A percentile compares a stretch with the other conserved stretches of the same genome.
These are phyloP conservation scores for Melanitta fusca DNA, from an alignment of 2,797 vertebrate species.

Conservation along the genomic window DNA sequence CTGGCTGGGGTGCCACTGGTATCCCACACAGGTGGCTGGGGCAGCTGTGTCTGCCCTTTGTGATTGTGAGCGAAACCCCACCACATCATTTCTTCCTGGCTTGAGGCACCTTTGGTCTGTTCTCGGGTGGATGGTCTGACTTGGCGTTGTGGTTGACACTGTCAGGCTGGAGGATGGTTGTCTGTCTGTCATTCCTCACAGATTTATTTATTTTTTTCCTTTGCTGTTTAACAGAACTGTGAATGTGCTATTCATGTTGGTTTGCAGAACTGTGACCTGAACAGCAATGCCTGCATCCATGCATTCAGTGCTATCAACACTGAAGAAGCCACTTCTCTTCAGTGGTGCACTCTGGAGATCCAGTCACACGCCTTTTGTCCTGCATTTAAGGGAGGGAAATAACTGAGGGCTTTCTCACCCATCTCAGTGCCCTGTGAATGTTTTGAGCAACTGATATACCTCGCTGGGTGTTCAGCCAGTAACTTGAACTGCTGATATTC, in stretches of 20 bases:
- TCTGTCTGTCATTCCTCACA: not conserved
- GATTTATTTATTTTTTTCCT: not conserved
- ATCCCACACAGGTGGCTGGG: not conserved
- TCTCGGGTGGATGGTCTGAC: not conserved
- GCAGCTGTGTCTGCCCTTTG: not conserved
- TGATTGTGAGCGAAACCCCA: not conserved
- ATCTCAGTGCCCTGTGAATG: not conserved
- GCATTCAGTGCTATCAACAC: not conserved
- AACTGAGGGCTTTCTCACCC: not conserved
- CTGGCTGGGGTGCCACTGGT: not conserved
- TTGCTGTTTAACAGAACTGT: not conserved
- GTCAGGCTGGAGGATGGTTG: not conserved
- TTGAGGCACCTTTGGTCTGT: not conserved
- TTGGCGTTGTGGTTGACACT: not conserved
- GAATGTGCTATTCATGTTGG: not conserved
- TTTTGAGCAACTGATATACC: constrained; percentile 41
- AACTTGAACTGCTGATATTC: constrained; percentile 57
- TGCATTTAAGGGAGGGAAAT: not conserved
- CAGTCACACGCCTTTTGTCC: not conserved
- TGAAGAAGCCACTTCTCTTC: not conserved
- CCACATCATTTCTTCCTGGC: accelerated
- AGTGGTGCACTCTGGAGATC: not conserved
- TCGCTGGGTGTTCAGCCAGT: constrained; percentile 44
- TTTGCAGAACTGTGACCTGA: not conserved
- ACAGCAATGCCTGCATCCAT: not conserved